A percentile compares a stretch with the other conserved stretches of the same genome.
These are phyloP conservation scores for Arrhopalites spinosus DNA, from an alignment of 2,888 invertebrate species.

Conservation along the genomic window DNA sequence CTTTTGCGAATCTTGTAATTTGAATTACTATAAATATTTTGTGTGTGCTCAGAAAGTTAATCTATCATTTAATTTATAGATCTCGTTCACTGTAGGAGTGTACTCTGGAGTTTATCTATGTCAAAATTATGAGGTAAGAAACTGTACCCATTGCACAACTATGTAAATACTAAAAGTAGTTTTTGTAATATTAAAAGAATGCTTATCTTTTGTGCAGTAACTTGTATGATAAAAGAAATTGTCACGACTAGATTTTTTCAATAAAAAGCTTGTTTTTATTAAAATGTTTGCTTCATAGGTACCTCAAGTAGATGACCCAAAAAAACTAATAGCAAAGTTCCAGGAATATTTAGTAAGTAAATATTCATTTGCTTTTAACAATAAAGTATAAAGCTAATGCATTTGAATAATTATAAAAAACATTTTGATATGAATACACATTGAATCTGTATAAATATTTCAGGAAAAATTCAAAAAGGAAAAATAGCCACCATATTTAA, in stretches of 20 bases:
- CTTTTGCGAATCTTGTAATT: too few species aligned
- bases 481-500: background rate
- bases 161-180: background rate
- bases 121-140: slow-evolving; percentile 7
- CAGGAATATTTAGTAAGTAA: slow-evolving; percentile 72
- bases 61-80: background rate
- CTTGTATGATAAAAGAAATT: too few species aligned
- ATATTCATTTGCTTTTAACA: too few species aligned
- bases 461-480: slow-evolving; percentile 56
- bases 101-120: background rate
- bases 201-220: too few species aligned
- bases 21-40: background rate
- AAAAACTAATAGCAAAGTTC: slow-evolving; percentile 71
- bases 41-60: background rate
- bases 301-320: slow-evolving; percentile 83
- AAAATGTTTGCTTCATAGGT: slow-evolving; percentile 65
- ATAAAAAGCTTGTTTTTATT: background rate
- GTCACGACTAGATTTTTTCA: too few species aligned
- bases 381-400: too few species aligned
- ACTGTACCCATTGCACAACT: background rate
- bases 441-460: too few species aligned
- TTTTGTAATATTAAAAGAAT: background rate
- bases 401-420: too few species aligned
- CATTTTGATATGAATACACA: too few species aligned
- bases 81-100: background rate